Evolutionary conservation across 2,888 invertebrate genomes (phyloP).

Genomic region (Ectemnius cavifrons): DNA sequence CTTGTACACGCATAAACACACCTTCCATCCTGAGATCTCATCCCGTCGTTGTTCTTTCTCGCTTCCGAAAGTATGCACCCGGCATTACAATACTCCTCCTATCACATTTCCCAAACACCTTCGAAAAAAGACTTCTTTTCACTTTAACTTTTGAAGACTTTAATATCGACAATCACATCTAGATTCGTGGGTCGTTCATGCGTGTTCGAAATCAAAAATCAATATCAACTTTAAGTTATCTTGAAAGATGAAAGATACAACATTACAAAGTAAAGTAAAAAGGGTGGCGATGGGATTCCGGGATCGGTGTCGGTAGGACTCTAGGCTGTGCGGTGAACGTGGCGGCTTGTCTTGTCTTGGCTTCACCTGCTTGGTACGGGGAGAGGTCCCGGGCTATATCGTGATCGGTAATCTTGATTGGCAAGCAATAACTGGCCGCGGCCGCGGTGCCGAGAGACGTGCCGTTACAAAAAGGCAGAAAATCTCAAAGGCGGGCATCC

Average conservation of each 20-base stretch:
- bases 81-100: too few species aligned
- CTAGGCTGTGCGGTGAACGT: neutral
- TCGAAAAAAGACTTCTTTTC: too few species aligned
- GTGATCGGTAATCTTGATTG: constrained; percentile 46
- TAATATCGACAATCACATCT: too few species aligned
- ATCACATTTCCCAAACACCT: too few species aligned
- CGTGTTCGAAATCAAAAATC: too few species aligned
- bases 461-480: constrained; percentile 57
- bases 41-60: constrained; percentile 33
- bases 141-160: too few species aligned
- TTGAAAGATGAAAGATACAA: too few species aligned
- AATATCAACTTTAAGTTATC: too few species aligned
- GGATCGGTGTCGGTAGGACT: neutral
- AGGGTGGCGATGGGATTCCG: too few species aligned
- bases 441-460: constrained; percentile 24
- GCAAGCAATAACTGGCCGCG: constrained; percentile 16
- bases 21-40: constrained; percentile 50
- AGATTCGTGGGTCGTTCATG: too few species aligned
- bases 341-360: neutral
- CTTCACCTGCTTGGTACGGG: neutral
- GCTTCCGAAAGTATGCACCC: constrained; percentile 28
- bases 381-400: constrained; percentile 14
- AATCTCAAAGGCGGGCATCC: constrained; percentile 55
- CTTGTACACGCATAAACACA: constrained; percentile 32
- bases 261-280: too few species aligned